Percentiles rank a stretch among this genome's conserved stretches.
phyloP scores from a whole-genome alignment of 2,113 vertebrate species.

The Brachyhypopomus occidentalis region DNA sequence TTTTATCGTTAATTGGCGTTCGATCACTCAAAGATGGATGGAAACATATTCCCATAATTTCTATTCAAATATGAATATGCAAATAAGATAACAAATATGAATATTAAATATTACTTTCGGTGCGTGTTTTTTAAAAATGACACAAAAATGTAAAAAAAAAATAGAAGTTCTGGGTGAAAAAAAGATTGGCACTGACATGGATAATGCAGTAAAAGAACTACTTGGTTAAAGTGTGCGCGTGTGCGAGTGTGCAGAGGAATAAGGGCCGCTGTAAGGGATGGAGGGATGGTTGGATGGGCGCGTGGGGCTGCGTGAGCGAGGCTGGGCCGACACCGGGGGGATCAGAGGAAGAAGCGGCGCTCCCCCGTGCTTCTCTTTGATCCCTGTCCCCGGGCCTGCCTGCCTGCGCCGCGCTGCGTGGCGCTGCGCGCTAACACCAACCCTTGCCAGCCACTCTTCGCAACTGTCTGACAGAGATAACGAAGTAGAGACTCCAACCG shows the following conservation, averaged over 20 bases:
- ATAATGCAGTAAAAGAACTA: too few species aligned
- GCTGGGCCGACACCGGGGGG: constrained; percentile 74
- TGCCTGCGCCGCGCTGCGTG: constrained; percentile 63
- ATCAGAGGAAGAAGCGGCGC: constrained; percentile 85
- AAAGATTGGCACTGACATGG: too few species aligned
- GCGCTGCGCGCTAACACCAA: constrained; percentile 76
- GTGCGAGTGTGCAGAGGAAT: neutral
- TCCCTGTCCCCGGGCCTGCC: constrained; percentile 97
- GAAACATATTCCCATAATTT: too few species aligned
- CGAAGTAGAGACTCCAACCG: constrained; percentile 83
- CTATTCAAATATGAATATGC: too few species aligned
- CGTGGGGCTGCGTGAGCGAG: constrained; percentile 54
- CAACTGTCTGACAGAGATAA: constrained; percentile 99
- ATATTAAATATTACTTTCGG: too few species aligned
- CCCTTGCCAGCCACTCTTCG: constrained; percentile 93
- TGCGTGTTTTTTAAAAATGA: too few species aligned
- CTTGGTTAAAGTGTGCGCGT: constrained; percentile 2
- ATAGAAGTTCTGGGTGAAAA: too few species aligned
- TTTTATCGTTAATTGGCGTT: too few species aligned
- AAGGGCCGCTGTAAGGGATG: constrained; percentile 23
- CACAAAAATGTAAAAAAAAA: too few species aligned
- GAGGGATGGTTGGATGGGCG: constrained; percentile 9
- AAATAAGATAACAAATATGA: too few species aligned
- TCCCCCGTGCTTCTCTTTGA: constrained; percentile 89
- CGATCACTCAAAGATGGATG: too few species aligned